Evolutionary conservation across 2,797 vertebrate genomes (phyloP).

Genomic region (Sebastiscus tertius): DNA sequence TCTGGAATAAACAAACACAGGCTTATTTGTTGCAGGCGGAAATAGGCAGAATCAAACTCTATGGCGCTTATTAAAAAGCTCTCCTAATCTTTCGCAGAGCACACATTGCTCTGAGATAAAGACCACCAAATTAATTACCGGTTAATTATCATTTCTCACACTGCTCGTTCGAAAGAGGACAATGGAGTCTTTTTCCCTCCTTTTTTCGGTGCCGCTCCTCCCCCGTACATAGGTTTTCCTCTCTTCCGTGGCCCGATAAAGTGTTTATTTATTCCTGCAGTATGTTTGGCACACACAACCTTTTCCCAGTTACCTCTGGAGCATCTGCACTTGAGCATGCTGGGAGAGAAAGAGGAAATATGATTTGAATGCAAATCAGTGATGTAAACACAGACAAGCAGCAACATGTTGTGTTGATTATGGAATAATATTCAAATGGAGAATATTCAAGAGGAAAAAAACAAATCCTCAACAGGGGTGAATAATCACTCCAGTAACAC

Average conservation of each 20-base stretch:
- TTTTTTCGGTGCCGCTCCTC: slow-evolving; percentile 51
- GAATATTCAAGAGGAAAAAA: slow-evolving; percentile 50
- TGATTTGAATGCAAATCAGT: slow-evolving; percentile 77
- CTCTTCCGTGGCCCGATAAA: slow-evolving; percentile 52
- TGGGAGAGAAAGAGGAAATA: slow-evolving; percentile 61
- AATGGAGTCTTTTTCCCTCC: slow-evolving; percentile 60
- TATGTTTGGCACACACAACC: slow-evolving; percentile 68
- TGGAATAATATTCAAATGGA: slow-evolving; percentile 71
- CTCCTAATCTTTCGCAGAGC: slow-evolving; percentile 76
- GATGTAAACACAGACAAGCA: slow-evolving; percentile 73
- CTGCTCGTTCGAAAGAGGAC: slow-evolving; percentile 70
- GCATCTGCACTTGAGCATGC: slow-evolving; percentile 66
- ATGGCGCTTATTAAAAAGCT: slow-evolving; percentile 74
- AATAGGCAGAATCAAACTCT: slow-evolving; percentile 75
- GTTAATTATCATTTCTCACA: slow-evolving; percentile 82
- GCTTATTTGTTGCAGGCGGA: slow-evolving; percentile 76
- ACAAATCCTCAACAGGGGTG: slow-evolving; percentile 23
- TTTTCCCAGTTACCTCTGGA: slow-evolving; percentile 66
- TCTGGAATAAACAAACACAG: slow-evolving; percentile 71
- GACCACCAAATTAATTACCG: slow-evolving; percentile 81
- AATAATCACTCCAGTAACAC: slow-evolving; percentile 62
- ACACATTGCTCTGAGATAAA: slow-evolving; percentile 80
- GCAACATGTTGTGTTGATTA: slow-evolving; percentile 73
- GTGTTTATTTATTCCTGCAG: slow-evolving; percentile 73
- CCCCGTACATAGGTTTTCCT: slow-evolving; percentile 58